Conservation (phyloP, 1,140 invertebrate species). For the Stegodyphus mimosarum region DNA sequence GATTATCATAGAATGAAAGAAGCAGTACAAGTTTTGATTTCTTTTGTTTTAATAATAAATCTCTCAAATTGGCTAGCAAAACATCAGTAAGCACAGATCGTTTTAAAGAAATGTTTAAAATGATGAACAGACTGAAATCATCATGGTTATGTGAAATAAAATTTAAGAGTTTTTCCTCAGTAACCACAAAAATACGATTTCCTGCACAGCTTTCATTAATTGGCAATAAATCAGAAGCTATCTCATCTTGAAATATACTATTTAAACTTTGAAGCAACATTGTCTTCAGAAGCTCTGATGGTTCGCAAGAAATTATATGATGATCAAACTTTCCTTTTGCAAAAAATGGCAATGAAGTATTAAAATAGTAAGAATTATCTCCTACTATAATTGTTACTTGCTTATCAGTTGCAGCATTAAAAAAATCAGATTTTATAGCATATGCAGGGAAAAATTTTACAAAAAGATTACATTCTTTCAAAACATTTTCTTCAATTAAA, state of each 20-base stretch:
- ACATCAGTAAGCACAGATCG: slow-evolving; percentile 14
- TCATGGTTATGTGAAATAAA: too few species aligned
- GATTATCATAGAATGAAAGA: background rate
- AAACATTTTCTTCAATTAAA: background rate
- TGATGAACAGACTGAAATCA: background rate
- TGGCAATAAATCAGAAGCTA: background rate
- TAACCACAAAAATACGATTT: background rate
- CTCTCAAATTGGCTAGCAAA: slow-evolving; percentile 10
- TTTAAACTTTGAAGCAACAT: slow-evolving; percentile 4
- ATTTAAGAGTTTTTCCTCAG: background rate
- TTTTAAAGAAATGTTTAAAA: slow-evolving; percentile 31
- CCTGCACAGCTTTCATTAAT: slow-evolving; percentile 8
- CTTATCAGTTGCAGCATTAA: background rate
- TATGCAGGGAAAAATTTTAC: slow-evolving; percentile 39
- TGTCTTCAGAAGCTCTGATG: background rate
- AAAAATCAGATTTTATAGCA: slow-evolving; percentile 4
- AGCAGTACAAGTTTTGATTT: slow-evolving; percentile 24
- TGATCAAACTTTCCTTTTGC: slow-evolving; percentile 18
- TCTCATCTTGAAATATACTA: background rate
- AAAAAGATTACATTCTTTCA: slow-evolving; percentile 15
- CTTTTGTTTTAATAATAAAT: slow-evolving; percentile 1
- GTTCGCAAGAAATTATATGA: slow-evolving; percentile 24
- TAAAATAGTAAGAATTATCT: slow-evolving; percentile 34
- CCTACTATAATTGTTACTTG: slow-evolving; percentile 6
- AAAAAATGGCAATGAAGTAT: slow-evolving; percentile 19